These are phyloP conservation scores for Steinernema hermaphroditum DNA, from an alignment of 2,888 invertebrate species.

Conservation along the genomic window DNA sequence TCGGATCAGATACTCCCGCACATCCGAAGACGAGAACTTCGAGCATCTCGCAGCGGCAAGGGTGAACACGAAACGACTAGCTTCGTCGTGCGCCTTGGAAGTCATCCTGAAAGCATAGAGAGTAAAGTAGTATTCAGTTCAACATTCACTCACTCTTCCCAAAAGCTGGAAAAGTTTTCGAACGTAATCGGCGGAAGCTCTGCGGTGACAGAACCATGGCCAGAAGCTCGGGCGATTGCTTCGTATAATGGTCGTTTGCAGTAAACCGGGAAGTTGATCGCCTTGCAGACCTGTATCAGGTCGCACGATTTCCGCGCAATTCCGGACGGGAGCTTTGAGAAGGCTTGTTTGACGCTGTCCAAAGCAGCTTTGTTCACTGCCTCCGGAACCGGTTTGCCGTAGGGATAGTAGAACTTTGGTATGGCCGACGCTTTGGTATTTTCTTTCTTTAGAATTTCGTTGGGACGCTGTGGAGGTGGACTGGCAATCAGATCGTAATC, in stretches of 20 bases:
- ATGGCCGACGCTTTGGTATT: background rate
- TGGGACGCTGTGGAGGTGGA: no score
- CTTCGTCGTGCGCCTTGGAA: constrained; percentile 62
- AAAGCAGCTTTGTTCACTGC: constrained; percentile 57
- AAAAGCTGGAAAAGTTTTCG: constrained; percentile 48
- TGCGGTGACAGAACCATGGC: constrained; percentile 8
- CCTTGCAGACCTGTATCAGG: constrained; percentile 71
- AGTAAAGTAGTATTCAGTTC: background rate
- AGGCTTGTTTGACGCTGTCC: constrained; percentile 52
- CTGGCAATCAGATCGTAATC: no score
- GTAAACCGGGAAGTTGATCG: constrained; percentile 88
- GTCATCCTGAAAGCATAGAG: constrained; percentile 49
- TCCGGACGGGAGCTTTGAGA: constrained; percentile 50
- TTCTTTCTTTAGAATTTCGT: no score
- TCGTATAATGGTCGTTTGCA: constrained; percentile 95
- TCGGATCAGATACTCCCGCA: constrained; percentile 71
- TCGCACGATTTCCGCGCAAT: constrained; percentile 45
- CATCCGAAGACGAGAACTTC: background rate
- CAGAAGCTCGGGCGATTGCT: constrained; percentile 65
- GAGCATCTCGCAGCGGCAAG: constrained; percentile 67
- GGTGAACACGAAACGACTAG: constrained; percentile 74
- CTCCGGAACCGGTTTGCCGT: constrained; percentile 57
- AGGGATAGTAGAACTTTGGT: constrained; percentile 57
- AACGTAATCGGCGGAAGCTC: constrained; percentile 45
- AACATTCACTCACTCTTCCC: constrained; percentile 39